Percentiles rank a stretch among this genome's conserved stretches.
Conservation (phyloP, 2,888 invertebrate genomes). For the Ochropleura plecta region DNA sequence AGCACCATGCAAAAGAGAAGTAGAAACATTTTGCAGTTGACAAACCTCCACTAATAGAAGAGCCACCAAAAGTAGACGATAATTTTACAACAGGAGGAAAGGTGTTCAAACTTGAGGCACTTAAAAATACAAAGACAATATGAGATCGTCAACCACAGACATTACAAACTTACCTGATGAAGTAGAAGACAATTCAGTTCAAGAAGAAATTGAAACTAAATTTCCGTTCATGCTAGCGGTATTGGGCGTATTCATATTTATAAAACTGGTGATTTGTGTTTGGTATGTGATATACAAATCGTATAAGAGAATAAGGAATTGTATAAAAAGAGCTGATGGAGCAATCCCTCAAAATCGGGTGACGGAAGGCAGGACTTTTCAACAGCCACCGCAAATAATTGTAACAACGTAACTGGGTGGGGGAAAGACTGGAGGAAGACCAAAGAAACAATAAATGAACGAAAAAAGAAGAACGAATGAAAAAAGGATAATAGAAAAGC, state of each 20-base stretch:
- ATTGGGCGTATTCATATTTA: constrained; percentile 17
- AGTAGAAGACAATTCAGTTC: not conserved
- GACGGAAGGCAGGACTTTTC: not conserved
- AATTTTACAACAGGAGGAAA: not conserved
- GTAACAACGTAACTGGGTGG: not conserved
- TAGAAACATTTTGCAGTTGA: not conserved
- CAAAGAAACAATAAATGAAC: not conserved
- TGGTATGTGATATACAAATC: constrained; percentile 22
- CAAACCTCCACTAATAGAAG: too few relatives aligned
- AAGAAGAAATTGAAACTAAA: not conserved
- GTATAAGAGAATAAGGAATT: constrained; percentile 23
- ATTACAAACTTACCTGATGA: not conserved
- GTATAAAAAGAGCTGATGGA: constrained; percentile 7
- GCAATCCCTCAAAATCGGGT: not conserved
- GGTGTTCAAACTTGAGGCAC: not conserved
- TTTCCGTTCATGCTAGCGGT: constrained; percentile 11
- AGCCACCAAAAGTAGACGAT: too few relatives aligned
- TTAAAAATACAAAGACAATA: not conserved
- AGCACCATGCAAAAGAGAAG: not conserved
- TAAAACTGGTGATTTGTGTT: constrained; percentile 5
- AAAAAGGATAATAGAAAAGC: too few relatives aligned
- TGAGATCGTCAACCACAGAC: constrained; percentile 8
- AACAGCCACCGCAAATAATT: not conserved
- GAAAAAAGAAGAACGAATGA: too few relatives aligned
- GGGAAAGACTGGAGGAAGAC: not conserved